Evolutionary conservation across 2,797 vertebrate genomes (phyloP), one percentile per base, ranked within the genome.

Genomic region (Gobionotothen gibberifrons): DNA sequence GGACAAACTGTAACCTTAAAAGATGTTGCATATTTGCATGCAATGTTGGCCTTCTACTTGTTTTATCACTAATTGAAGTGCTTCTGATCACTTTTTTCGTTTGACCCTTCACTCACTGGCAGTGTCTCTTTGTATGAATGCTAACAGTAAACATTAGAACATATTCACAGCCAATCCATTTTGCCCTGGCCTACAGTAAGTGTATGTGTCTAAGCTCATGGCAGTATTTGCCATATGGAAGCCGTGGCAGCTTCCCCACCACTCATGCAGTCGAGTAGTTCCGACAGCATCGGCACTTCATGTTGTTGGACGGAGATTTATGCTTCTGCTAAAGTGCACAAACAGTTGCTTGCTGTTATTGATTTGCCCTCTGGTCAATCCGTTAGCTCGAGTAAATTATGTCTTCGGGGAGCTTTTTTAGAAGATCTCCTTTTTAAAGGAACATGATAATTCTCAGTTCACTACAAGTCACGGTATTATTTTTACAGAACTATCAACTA

Each of bases 361-460:
- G 89, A 91, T 87, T 84, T 70, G 62, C 69, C 82, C 87, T 82
- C 60, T 46, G 84, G 83, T 85, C 86, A 82, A 29, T 86, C 48
- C 9, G 58, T 76, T 78, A 78, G 68, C 72, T 57, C 9, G 5
- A 82, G 65, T 78, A 76, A 88, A 89, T 82, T 16, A 78, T 78
- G 76, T 86, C 87, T 78, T 76, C 3, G 2, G 79, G 78, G 87
- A 89, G 62, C 65, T 75, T 49, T 49, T 57, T 78, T 48, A 40
- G 60, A 43, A 78, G 43, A 75, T 69, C 40, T 79, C 43, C 21
- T 79, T 64, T 78, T 79, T 71, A 73, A 79, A 71, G 64, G 51
- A 74, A 81, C 65, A 48, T 74, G 75, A 56, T 90, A 65, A 87
- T 87, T 71, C 26, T 42, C 17, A 15, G 53, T 63, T 43, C 21